Conservation (phyloP, 2,113 vertebrate species). For the Heterotis niloticus region DNA sequence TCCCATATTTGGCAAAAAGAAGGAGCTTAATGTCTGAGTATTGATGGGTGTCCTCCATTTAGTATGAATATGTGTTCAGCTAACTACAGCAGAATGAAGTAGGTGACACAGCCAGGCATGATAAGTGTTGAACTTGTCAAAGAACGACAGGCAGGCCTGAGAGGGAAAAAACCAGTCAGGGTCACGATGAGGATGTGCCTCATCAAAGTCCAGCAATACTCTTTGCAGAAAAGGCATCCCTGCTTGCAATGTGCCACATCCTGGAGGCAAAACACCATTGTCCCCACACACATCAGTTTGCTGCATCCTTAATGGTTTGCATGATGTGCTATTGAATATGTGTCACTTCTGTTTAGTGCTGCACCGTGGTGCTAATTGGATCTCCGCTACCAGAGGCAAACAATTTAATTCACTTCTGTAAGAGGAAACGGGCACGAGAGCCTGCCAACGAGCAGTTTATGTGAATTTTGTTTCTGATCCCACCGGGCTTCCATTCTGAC, state of each 20-base stretch:
- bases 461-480: not conserved
- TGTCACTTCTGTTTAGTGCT: constrained; percentile 24
- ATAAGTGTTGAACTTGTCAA: constrained; percentile 8
- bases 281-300: constrained; percentile 19
- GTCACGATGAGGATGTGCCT: not conserved
- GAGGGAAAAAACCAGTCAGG: not conserved
- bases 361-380: constrained; percentile 27
- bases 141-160: not conserved
- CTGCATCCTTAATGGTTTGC: constrained; percentile 34
- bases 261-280: not conserved
- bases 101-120: not conserved
- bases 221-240: not conserved
- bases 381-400: not conserved
- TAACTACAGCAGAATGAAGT: not conserved
- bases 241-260: not conserved
- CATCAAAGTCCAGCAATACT: not conserved
- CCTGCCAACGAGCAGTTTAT: not conserved
- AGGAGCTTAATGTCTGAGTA: not conserved
- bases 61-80: too few species aligned
- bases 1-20: not conserved
- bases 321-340: constrained; percentile 29
- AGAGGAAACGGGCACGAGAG: constrained; percentile 3
- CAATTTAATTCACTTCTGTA: constrained; percentile 33
- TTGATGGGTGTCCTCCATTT: too few species aligned
- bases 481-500: constrained; percentile 35